These are phyloP conservation scores for Noturus placidus DNA, from an alignment of 2,113 vertebrate species.

Conservation along the genomic window DNA sequence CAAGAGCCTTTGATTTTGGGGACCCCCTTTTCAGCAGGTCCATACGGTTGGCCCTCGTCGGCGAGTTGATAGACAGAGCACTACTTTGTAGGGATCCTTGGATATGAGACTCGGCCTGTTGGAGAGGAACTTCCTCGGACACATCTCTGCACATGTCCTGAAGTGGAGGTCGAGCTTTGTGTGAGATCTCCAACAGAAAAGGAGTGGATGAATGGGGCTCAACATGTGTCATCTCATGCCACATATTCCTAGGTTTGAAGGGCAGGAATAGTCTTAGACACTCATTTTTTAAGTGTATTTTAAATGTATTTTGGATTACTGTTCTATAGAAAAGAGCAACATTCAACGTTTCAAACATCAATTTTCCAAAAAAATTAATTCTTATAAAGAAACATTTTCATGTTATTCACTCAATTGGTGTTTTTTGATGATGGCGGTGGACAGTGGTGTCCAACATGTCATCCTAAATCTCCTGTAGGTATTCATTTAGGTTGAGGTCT, in stretches of 20 bases:
- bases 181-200: neutral
- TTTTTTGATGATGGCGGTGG: too few relatives aligned
- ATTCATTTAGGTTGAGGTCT: too few relatives aligned
- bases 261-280: neutral
- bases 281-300: too few relatives aligned
- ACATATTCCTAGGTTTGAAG: neutral
- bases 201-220: too few relatives aligned
- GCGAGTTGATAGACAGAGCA: conserved; percentile 5
- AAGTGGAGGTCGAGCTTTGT: neutral
- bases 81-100: conserved; percentile 22
- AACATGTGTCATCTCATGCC: neutral
- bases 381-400: too few relatives aligned
- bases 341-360: neutral
- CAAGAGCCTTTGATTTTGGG: conserved; percentile 21
- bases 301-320: too few relatives aligned
- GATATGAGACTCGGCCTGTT: neutral
- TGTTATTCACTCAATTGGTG: too few relatives aligned
- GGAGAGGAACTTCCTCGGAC: neutral
- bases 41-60: neutral
- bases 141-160: neutral
- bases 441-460: too few relatives aligned
- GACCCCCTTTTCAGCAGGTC: conserved; percentile 36
- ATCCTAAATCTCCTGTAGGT: too few relatives aligned
- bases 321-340: neutral
- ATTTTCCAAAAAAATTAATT: neutral